Conservation (phyloP, 1,140 invertebrate species). For the Apocrypta bakeri region DNA sequence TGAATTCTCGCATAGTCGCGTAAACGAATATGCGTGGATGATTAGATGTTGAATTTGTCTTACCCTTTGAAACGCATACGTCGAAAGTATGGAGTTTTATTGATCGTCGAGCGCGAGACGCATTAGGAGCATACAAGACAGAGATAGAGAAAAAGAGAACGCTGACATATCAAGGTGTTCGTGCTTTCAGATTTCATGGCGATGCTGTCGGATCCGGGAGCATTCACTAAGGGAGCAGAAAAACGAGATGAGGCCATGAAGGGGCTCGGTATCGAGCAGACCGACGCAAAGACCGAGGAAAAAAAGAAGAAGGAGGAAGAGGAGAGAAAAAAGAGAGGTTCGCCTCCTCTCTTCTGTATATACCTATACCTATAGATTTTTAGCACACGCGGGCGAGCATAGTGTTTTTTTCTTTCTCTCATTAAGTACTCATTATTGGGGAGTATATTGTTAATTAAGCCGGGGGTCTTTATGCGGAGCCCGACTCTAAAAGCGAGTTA, state of each 20-base stretch:
- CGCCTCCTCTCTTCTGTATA: neutral
- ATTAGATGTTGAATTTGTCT: no score
- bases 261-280: constrained; percentile 71
- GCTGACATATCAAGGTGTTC: constrained; percentile 27
- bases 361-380: no score
- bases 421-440: constrained; percentile 12
- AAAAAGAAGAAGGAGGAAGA: constrained; percentile 72
- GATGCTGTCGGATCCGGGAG: constrained; percentile 95
- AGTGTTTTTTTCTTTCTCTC: constrained; percentile 16
- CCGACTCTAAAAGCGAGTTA: no score
- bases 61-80: constrained; percentile 30
- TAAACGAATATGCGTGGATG: neutral
- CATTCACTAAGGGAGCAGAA: constrained; percentile 87
- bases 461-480: neutral
- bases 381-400: neutral
- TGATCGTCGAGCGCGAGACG: neutral
- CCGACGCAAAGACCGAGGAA: constrained; percentile 68
- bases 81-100: neutral
- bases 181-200: constrained; percentile 92
- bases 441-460: neutral
- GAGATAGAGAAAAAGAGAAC: neutral
- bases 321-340: constrained; percentile 60
- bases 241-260: constrained; percentile 86
- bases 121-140: neutral
- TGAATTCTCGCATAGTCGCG: neutral